Evolutionary conservation across 2,888 invertebrate species (phyloP).

Genomic region (Hirtodrosophila alboralis): DNA sequence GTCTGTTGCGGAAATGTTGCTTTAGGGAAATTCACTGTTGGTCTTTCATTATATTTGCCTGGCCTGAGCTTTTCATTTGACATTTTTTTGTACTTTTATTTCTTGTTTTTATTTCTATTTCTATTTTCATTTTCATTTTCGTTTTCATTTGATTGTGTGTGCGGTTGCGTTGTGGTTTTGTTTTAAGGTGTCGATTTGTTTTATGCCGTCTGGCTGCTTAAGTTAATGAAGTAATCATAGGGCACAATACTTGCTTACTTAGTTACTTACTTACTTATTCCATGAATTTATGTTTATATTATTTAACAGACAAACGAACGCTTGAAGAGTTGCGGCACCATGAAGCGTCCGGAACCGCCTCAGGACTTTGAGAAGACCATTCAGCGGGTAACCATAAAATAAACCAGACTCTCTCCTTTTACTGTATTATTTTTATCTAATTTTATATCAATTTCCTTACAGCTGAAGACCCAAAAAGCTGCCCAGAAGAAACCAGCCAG

Average conservation of each 20-base stretch:
- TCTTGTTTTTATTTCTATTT: no score
- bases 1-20: constrained; percentile 82
- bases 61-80: constrained; percentile 66
- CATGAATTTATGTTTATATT: constrained; percentile 27
- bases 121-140: constrained; percentile 45
- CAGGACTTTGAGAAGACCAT: constrained; percentile 84
- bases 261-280: constrained; percentile 40
- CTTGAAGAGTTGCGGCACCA: constrained; percentile 81
- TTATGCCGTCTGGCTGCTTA: constrained; percentile 32
- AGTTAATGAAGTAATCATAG: constrained; percentile 72
- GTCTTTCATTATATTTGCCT: constrained; percentile 69
- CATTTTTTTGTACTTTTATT: constrained; percentile 42
- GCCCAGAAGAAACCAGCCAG: constrained; percentile 82
- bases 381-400: constrained; percentile 82
- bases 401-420: background rate
- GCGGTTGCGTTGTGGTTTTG: constrained; percentile 41
- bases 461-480: constrained; percentile 84
- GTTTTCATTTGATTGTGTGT: constrained; percentile 17
- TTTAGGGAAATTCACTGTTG: constrained; percentile 67
- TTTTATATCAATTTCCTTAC: background rate
- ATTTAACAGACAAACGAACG: constrained; percentile 81
- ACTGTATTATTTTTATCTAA: no score
- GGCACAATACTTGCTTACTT: constrained; percentile 17
- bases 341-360: constrained; percentile 83
- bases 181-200: constrained; percentile 70